Conservation (phyloP, 2,888 invertebrate species). For the Epistrophella euchroma region DNA sequence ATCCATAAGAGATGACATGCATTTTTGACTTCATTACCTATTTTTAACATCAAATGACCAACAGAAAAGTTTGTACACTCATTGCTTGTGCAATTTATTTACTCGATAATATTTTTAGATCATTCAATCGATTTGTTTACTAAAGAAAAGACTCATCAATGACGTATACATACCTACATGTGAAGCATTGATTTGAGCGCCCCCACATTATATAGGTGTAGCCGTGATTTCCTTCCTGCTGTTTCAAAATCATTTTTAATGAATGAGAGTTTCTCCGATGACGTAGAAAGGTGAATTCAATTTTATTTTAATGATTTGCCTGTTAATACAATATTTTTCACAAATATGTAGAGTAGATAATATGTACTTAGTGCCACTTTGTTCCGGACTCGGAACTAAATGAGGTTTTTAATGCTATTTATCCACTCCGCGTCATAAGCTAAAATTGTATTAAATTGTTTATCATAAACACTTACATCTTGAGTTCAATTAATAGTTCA, state of each 20-base stretch:
- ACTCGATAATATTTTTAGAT: constrained; percentile 17
- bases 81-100: constrained; percentile 18
- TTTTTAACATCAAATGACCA: constrained; percentile 21
- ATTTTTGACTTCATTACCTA: constrained; percentile 1
- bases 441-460: constrained; percentile 10
- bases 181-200: constrained; percentile 4
- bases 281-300: constrained; percentile 45
- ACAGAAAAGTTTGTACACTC: background rate
- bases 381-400: background rate
- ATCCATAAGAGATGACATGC: background rate
- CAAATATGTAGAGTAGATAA: background rate
- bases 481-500: background rate
- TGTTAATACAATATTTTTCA: constrained; percentile 37
- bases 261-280: constrained; percentile 29
- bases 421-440: background rate
- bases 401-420: background rate
- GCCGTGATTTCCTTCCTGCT: constrained; percentile 20
- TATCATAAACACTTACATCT: background rate
- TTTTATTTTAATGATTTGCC: constrained; percentile 30
- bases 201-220: constrained; percentile 18
- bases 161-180: constrained; percentile 26
- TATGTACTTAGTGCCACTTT: constrained; percentile 4
- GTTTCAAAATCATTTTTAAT: constrained; percentile 40
- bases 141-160: constrained; percentile 29
- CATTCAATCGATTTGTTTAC: constrained; percentile 36